phyloP scores from a whole-genome alignment of 2,888 invertebrate genomes.

The Dynastes tityus region DNA sequence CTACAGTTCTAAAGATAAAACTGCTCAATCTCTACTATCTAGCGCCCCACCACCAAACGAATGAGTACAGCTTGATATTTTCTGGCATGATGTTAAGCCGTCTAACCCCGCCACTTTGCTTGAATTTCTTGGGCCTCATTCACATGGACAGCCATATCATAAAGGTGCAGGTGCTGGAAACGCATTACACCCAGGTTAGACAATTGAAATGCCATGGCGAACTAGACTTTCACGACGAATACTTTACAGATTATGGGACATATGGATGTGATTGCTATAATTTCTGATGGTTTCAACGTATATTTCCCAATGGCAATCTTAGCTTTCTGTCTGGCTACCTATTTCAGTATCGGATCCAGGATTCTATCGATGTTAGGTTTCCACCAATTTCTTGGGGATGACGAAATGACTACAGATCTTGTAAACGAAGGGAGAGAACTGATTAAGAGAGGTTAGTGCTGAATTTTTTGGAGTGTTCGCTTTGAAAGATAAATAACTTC shows the following conservation, averaged over 20 bases:
- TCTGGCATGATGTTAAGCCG: conserved; percentile 98
- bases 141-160: conserved; percentile 98
- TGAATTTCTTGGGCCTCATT: conserved; percentile 97
- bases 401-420: conserved; percentile 93
- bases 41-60: conserved; percentile 98
- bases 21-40: conserved; percentile 97
- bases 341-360: conserved; percentile 93
- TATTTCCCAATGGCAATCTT: conserved; percentile 99
- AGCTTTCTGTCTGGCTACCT: conserved; percentile 92
- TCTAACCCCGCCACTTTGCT: conserved; percentile 97
- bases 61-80: conserved; percentile 98
- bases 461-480: too few species aligned
- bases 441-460: conserved; percentile 83
- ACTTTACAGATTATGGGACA: conserved; percentile 93
- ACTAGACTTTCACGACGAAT: background rate
- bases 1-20: conserved; percentile 96
- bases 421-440: conserved; percentile 95
- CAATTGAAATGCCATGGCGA: too few species aligned
- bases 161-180: conserved; percentile 85
- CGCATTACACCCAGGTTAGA: conserved; percentile 93
- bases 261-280: conserved; percentile 97
- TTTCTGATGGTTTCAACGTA: conserved; percentile 98
- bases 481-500: too few species aligned
- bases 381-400: conserved; percentile 97
- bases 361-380: conserved; percentile 93